Percentiles rank a stretch among this genome's conserved stretches.
Evolutionary conservation across 2,888 invertebrate genomes (phyloP).

Genomic region (Congeria kusceri): DNA sequence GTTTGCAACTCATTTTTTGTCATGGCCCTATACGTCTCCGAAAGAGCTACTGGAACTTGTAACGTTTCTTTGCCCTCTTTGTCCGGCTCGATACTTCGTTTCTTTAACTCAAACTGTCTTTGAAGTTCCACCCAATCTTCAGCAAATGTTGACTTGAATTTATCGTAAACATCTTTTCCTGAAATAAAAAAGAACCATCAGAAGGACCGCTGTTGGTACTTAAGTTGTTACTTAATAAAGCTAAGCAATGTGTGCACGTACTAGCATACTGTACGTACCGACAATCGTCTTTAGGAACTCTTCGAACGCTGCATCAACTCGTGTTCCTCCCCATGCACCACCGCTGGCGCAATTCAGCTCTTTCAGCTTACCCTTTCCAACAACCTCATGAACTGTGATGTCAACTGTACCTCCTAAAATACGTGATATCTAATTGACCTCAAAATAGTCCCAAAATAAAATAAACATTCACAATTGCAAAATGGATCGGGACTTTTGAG

Average conservation of each 20-base stretch:
- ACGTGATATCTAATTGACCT: too few relatives aligned
- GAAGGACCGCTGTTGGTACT: too few relatives aligned
- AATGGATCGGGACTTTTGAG: too few relatives aligned
- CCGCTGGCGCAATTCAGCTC: slow-evolving; percentile 22
- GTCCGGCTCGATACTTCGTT: slow-evolving; percentile 54
- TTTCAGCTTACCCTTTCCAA: slow-evolving; percentile 16
- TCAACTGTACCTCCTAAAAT: slow-evolving; percentile 35
- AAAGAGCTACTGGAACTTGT: slow-evolving; percentile 54
- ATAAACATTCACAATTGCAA: too few relatives aligned
- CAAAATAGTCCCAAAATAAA: too few relatives aligned
- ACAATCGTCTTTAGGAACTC: slow-evolving; percentile 20
- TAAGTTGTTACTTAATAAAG: too few relatives aligned
- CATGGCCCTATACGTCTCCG: slow-evolving; percentile 46
- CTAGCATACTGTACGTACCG: neutral
- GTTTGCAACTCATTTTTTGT: slow-evolving; percentile 42
- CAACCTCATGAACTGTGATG: slow-evolving; percentile 21
- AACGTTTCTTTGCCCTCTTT: slow-evolving; percentile 54
- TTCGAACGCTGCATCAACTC: slow-evolving; percentile 24
- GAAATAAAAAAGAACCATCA: neutral
- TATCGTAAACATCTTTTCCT: slow-evolving; percentile 42
- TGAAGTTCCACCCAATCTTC: slow-evolving; percentile 63
- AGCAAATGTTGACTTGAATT: slow-evolving; percentile 41
- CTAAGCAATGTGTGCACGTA: too few relatives aligned
- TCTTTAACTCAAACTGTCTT: slow-evolving; percentile 68
- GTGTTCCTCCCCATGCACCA: slow-evolving; percentile 11